phyloP scores from a whole-genome alignment of 1,140 invertebrate genomes.

The Cydia fagiglandana region DNA sequence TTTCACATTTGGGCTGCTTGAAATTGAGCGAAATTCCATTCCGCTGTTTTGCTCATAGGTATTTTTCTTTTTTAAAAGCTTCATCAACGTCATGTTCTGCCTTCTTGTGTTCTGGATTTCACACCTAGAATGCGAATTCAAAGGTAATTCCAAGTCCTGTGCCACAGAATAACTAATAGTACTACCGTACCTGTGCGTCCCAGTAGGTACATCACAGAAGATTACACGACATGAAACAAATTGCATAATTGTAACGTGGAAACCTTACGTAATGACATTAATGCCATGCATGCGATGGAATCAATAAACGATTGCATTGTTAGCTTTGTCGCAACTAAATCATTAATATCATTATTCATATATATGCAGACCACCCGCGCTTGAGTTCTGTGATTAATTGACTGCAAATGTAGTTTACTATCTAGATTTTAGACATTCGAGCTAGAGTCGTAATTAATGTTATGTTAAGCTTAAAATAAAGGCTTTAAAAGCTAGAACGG shows the following conservation, averaged over 20 bases:
- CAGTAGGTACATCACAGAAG: background rate
- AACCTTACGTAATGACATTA: conserved; percentile 20
- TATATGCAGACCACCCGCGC: conserved; percentile 4
- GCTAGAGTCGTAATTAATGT: background rate
- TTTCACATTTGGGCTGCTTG: no score
- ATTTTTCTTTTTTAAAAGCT: no score
- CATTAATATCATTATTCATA: conserved; percentile 21
- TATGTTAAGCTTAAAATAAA: no score
- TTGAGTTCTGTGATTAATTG: conserved; percentile 13
- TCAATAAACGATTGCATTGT: conserved; percentile 27
- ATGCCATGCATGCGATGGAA: conserved; percentile 16
- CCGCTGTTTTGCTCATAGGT: no score
- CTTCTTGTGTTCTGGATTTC: background rate
- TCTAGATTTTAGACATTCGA: background rate
- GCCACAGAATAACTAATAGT: no score
- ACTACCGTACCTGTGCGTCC: no score
- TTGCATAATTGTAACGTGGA: conserved; percentile 21
- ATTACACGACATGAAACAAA: background rate
- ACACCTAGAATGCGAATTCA: background rate
- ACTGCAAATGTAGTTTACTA: background rate
- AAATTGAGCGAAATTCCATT: no score
- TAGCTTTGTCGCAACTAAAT: conserved; percentile 26
- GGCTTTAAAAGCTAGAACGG: no score
- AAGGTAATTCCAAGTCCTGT: background rate
- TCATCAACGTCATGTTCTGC: background rate